These are phyloP conservation scores for Euspilapteryx auroguttella DNA, from an alignment of 2,888 invertebrate genomes.

Conservation along the genomic window DNA sequence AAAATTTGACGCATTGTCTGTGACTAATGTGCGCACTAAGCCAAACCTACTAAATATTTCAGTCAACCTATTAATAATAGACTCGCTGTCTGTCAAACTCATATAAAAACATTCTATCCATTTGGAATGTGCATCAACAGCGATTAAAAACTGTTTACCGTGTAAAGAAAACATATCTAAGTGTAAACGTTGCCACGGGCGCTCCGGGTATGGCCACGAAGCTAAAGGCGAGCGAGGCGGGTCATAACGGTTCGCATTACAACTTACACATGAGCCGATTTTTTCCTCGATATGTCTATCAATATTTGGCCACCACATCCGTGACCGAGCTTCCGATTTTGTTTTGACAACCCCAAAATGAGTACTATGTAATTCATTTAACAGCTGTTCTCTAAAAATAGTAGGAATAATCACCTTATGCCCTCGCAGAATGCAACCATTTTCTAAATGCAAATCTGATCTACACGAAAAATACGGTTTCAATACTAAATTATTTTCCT, in stretches of 20 bases:
- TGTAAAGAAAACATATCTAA: constrained; percentile 7
- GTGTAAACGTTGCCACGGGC: constrained; percentile 6
- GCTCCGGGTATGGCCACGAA: constrained; percentile 6
- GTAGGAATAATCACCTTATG: constrained; percentile 3
- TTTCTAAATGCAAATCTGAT: constrained; percentile 1
- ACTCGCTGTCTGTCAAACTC: constrained; percentile 3
- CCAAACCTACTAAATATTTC: constrained; percentile 7
- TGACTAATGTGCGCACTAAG: constrained; percentile 6
- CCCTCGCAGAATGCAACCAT: constrained; percentile 7
- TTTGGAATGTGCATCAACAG: constrained; percentile 6
- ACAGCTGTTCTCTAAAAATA: constrained; percentile 5
- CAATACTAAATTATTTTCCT: not conserved
- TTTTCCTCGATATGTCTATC: constrained; percentile 8
- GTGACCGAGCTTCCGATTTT: constrained; percentile 6
- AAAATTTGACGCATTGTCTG: constrained; percentile 9
- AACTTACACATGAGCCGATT: constrained; percentile 6
- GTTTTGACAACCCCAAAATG: constrained; percentile 9
- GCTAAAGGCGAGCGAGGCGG: constrained; percentile 7
- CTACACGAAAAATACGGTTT: constrained; percentile 3
- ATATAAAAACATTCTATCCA: constrained; percentile 8
- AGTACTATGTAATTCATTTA: constrained; percentile 7
- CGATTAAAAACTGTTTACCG: constrained; percentile 5
- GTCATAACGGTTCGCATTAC: constrained; percentile 4
- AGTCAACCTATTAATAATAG: constrained; percentile 4
- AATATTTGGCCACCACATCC: constrained; percentile 9